These are phyloP conservation scores for Lasioglossum leucozonium DNA, from an alignment of 2,888 invertebrate genomes.

Conservation along the genomic window DNA sequence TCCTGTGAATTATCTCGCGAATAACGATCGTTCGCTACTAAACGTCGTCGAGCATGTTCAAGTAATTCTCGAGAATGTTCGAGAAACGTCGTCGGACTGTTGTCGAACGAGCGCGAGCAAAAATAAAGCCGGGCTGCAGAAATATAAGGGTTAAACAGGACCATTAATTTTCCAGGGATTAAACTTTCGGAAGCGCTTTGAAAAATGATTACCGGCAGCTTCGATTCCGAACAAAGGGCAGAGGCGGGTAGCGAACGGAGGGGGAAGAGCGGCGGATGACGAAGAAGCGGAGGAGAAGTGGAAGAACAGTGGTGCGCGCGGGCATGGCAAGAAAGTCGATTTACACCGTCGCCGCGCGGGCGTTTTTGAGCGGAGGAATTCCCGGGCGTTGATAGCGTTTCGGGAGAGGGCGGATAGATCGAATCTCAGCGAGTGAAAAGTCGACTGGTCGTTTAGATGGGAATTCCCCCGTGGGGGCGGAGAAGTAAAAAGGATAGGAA, in stretches of 20 bases:
- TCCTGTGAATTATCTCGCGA: neutral
- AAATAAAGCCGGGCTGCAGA: too few species aligned
- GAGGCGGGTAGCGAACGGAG: conserved; percentile 3
- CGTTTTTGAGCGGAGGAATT: conserved; percentile 50
- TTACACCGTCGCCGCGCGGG: conserved; percentile 32
- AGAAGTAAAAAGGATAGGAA: conserved; percentile 38
- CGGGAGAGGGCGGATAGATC: conserved; percentile 53
- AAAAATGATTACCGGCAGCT: neutral
- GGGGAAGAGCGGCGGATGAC: neutral
- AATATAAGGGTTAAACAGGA: neutral
- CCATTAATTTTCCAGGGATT: neutral
- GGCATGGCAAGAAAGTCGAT: conserved; percentile 50
- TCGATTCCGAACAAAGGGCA: conserved; percentile 7
- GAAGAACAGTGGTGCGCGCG: conserved; percentile 18
- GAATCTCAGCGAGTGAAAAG: conserved; percentile 62
- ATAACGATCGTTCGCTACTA: neutral
- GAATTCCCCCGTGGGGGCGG: conserved; percentile 32
- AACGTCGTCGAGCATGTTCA: too few species aligned
- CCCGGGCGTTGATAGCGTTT: conserved; percentile 56
- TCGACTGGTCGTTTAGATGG: conserved; percentile 56
- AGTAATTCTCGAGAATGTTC: too few species aligned
- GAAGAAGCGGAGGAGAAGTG: conserved; percentile 8
- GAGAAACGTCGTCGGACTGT: too few species aligned
- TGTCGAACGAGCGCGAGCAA: too few species aligned
- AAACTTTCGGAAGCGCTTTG: neutral